These are phyloP conservation scores for Noctua janthina DNA, from an alignment of 2,888 invertebrate genomes.

Conservation along the genomic window DNA sequence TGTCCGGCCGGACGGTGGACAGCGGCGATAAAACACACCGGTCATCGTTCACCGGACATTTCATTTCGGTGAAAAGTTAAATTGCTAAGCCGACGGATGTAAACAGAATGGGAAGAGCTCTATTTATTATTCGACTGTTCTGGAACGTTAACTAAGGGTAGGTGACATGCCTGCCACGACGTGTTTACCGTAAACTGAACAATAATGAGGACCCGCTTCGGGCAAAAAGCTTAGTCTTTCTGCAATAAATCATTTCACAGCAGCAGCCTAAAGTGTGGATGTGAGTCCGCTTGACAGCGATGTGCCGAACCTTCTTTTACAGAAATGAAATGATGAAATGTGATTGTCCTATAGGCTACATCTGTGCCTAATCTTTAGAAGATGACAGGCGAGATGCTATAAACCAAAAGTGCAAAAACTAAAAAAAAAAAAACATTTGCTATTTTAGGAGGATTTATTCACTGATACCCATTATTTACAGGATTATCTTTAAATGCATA, in stretches of 20 bases:
- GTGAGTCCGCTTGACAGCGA: neutral
- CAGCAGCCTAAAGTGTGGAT: neutral
- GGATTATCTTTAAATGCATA: too few species aligned
- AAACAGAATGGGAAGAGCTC: constrained; percentile 41
- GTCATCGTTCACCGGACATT: constrained; percentile 53
- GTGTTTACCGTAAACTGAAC: neutral
- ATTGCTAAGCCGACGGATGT: constrained; percentile 49
- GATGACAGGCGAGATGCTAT: neutral
- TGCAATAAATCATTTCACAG: neutral
- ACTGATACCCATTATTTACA: too few species aligned
- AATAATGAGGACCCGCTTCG: neutral
- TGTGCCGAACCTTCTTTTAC: neutral
- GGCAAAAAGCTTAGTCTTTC: neutral
- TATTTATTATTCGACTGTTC: constrained; percentile 35
- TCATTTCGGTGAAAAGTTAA: constrained; percentile 61
- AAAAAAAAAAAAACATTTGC: too few species aligned
- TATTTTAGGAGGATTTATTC: too few species aligned
- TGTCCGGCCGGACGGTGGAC: constrained; percentile 20
- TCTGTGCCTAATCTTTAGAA: neutral
- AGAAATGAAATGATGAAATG: neutral
- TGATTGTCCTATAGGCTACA: neutral
- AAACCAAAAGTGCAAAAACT: neutral
- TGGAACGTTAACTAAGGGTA: neutral
- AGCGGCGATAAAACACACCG: constrained; percentile 55
- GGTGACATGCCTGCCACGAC: neutral